Conservation (phyloP, 2,888 invertebrate genomes). For the Caenorhabditis sulstoni region DNA sequence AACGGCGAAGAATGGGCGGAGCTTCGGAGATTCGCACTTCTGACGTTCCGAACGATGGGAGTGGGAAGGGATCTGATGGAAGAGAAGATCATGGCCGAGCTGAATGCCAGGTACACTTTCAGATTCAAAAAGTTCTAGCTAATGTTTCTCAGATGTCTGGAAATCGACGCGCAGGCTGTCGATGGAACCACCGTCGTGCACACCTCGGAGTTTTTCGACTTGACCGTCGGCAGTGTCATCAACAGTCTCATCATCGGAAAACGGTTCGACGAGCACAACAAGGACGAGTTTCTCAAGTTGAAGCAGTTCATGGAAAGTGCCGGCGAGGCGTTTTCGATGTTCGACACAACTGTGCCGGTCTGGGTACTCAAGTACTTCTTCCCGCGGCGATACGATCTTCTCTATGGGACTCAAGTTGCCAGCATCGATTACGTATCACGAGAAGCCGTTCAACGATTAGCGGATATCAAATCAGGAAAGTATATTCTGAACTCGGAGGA, state of each 20-base stretch:
- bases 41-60: constrained; percentile 57
- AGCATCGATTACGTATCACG: constrained; percentile 8
- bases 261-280: constrained; percentile 32
- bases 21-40: constrained; percentile 55
- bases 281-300: constrained; percentile 27
- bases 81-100: constrained; percentile 50
- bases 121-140: no score
- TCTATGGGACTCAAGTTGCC: not conserved
- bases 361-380: constrained; percentile 24
- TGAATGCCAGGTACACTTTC: no score
- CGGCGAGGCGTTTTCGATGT: constrained; percentile 21
- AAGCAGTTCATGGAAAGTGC: constrained; percentile 1
- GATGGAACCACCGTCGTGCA: constrained; percentile 34
- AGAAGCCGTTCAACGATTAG: constrained; percentile 18
- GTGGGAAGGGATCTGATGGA: constrained; percentile 61
- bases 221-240: constrained; percentile 52
- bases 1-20: constrained; percentile 54
- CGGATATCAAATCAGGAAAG: constrained; percentile 15
- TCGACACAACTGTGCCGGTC: constrained; percentile 24
- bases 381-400: constrained; percentile 7
- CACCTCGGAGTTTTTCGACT: constrained; percentile 43
- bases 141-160: constrained; percentile 41
- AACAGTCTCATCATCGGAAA: constrained; percentile 39
- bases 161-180: constrained; percentile 16
- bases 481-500: constrained; percentile 40